phyloP scores from a whole-genome alignment of 2,888 invertebrate genomes.

The Cheilosia pagana region DNA sequence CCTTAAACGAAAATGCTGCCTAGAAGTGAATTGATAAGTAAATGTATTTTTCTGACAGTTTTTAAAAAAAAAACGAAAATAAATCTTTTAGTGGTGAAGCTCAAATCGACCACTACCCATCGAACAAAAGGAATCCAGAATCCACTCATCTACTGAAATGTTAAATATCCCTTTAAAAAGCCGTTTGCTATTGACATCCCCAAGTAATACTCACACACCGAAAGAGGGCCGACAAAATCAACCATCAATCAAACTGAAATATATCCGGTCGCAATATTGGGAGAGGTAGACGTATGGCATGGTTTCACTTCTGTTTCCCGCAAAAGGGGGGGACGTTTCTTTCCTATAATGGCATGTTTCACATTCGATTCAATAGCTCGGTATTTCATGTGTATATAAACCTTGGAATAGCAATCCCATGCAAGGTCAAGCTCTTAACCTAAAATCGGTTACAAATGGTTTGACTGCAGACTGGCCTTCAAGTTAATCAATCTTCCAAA shows the following conservation, averaged over 20 bases:
- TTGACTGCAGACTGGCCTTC: not conserved
- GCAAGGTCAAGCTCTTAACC: slow-evolving; percentile 6
- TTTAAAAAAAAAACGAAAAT: not conserved
- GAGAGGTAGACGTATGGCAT: slow-evolving; percentile 2
- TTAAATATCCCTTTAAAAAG: slow-evolving; percentile 68
- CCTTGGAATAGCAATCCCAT: not conserved
- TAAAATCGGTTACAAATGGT: slow-evolving; percentile 26
- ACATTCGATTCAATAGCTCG: not conserved
- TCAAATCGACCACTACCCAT: slow-evolving; percentile 47
- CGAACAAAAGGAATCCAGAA: not conserved
- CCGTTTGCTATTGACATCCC: slow-evolving; percentile 68
- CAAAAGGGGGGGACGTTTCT: too few species aligned
- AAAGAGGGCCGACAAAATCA: slow-evolving; percentile 39
- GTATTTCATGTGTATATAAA: not conserved
- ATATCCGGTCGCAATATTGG: slow-evolving; percentile 2
- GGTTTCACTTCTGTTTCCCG: not conserved
- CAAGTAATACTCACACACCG: slow-evolving; percentile 4
- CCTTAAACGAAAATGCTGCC: too few species aligned
- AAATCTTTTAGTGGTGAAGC: slow-evolving; percentile 30
- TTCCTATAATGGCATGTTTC: not conserved
- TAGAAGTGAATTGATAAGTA: not conserved
- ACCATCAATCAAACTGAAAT: slow-evolving; percentile 67
- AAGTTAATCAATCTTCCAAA: slow-evolving; percentile 56
- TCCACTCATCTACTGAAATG: slow-evolving; percentile 48
- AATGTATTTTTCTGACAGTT: slow-evolving; percentile 42